Conservation (phyloP, 2,113 vertebrate species). For the Xiphorhynchus elegans region DNA sequence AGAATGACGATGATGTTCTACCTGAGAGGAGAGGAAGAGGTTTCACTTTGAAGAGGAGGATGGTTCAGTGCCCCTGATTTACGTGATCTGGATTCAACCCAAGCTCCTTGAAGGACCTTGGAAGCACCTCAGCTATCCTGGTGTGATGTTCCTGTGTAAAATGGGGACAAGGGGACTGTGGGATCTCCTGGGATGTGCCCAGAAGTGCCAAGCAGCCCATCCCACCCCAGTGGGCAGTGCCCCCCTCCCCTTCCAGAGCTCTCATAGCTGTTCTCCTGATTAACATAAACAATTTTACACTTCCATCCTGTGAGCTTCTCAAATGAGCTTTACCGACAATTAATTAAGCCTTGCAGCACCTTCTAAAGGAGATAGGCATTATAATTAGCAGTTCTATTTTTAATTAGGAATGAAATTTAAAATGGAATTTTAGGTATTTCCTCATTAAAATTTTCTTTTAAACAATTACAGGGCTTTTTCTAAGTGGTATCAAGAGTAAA, state of each 20-base stretch:
- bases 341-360: constrained; percentile 58
- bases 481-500: neutral
- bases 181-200: neutral
- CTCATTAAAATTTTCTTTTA: neutral
- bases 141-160: neutral
- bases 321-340: constrained; percentile 23
- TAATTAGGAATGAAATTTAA: constrained; percentile 48
- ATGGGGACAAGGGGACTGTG: neutral
- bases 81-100: neutral
- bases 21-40: neutral
- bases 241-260: neutral
- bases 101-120: neutral
- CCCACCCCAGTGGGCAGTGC: neutral
- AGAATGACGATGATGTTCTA: neutral
- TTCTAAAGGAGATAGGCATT: constrained; percentile 37
- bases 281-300: neutral
- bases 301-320: neutral
- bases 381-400: constrained; percentile 48
- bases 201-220: neutral
- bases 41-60: neutral
- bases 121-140: neutral
- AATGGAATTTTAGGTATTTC: constrained; percentile 29
- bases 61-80: neutral
- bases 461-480: neutral
- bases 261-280: neutral